These are phyloP conservation scores for Drosophila parvula DNA, from an alignment of 1,140 invertebrate species.

Conservation along the genomic window DNA sequence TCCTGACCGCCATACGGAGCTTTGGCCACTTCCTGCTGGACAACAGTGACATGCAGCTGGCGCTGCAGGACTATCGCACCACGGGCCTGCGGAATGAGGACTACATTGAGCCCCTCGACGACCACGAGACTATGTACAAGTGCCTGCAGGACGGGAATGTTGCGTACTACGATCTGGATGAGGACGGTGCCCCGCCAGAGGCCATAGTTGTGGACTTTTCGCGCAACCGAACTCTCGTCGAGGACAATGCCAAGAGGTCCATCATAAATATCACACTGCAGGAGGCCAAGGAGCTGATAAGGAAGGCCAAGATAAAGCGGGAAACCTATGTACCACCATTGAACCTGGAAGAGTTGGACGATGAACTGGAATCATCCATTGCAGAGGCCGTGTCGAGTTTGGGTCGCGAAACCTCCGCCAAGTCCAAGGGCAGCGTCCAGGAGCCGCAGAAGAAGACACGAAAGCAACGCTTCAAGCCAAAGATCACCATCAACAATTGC, in stretches of 20 bases:
- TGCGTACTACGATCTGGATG: slow-evolving; percentile 52
- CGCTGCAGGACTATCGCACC: slow-evolving; percentile 66
- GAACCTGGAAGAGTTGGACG: slow-evolving; percentile 76
- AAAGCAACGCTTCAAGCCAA: slow-evolving; percentile 75
- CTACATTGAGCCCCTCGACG: slow-evolving; percentile 75
- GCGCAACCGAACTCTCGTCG: slow-evolving; percentile 75
- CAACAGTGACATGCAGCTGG: slow-evolving; percentile 73
- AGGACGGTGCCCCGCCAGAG: slow-evolving; percentile 79
- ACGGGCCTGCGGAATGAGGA: slow-evolving; percentile 73
- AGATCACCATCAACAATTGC: slow-evolving; percentile 83
- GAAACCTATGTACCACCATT: slow-evolving; percentile 66
- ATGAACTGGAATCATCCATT: slow-evolving; percentile 80
- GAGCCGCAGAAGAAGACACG: slow-evolving; percentile 52
- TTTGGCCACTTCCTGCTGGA: slow-evolving; percentile 85
- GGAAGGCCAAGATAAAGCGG: slow-evolving; percentile 63
- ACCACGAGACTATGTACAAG: slow-evolving; percentile 84
- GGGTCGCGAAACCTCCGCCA: slow-evolving; percentile 54
- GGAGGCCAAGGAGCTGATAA: slow-evolving; percentile 76
- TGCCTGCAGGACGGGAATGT: slow-evolving; percentile 66
- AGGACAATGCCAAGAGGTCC: slow-evolving; percentile 73
- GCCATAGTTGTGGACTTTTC: slow-evolving; percentile 85
- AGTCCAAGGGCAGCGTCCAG: slow-evolving; percentile 40
- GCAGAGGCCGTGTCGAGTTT: slow-evolving; percentile 78
- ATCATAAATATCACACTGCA: slow-evolving; percentile 82
- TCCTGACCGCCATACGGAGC: slow-evolving; percentile 84